phyloP scores from a whole-genome alignment of 2,113 vertebrate species.

The Grallaria varia region DNA sequence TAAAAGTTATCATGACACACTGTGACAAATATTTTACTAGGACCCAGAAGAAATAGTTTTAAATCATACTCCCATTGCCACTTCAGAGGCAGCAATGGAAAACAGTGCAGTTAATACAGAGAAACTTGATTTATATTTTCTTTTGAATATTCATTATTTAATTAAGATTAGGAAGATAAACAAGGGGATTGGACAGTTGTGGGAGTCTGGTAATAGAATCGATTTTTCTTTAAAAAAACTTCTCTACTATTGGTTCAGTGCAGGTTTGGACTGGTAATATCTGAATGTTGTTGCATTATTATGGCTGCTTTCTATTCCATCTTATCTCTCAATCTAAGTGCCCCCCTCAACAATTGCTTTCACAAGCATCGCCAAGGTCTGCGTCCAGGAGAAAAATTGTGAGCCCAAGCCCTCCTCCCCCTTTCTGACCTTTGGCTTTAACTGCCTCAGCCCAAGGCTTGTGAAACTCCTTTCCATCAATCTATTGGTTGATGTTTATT shows the following conservation, averaged over 20 bases:
- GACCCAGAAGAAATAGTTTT: conserved; percentile 47
- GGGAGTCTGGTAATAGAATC: conserved; percentile 3
- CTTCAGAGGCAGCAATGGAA: conserved; percentile 11
- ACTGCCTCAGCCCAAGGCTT: neutral
- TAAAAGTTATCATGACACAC: conserved; percentile 36
- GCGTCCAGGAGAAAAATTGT: neutral
- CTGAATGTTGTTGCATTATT: neutral
- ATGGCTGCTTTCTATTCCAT: neutral
- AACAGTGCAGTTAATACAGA: neutral
- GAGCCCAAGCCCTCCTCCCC: neutral
- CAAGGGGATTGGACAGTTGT: conserved; percentile 14
- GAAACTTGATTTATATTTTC: neutral
- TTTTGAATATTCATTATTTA: conserved; percentile 63
- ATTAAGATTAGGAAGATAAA: conserved; percentile 61
- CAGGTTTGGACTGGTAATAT: neutral
- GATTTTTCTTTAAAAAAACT: neutral
- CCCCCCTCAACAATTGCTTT: neutral
- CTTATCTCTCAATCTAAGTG: neutral
- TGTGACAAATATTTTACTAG: conserved; percentile 54
- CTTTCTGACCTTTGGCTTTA: neutral
- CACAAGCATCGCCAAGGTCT: neutral
- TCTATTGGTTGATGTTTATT: neutral
- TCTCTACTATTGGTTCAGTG: neutral
- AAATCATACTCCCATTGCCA: conserved; percentile 8
- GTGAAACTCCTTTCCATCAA: neutral